Percentiles rank a stretch among this genome's conserved stretches.
Evolutionary conservation across 2,888 invertebrate species (phyloP).

Genomic region (Ctena decussata): DNA sequence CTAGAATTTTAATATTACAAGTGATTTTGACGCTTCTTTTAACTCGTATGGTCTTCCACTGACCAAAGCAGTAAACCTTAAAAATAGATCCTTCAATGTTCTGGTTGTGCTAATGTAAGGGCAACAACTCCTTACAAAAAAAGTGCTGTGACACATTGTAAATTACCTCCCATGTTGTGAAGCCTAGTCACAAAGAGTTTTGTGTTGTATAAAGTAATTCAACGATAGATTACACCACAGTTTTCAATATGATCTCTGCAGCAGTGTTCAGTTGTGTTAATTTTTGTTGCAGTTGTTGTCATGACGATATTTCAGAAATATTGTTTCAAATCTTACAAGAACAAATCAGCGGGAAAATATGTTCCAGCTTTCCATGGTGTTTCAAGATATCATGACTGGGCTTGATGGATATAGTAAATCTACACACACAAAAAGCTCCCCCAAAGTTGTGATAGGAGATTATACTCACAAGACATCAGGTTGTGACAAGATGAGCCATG

Average conservation of each 20-base stretch:
- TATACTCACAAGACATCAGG: neutral
- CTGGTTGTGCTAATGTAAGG: slow-evolving; percentile 3
- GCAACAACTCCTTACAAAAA: neutral
- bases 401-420: too few relatives aligned
- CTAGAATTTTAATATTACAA: slow-evolving; percentile 7
- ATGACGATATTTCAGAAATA: neutral
- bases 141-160: slow-evolving; percentile 8
- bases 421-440: too few relatives aligned
- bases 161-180: slow-evolving; percentile 16
- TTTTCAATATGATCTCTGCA: slow-evolving; percentile 13
- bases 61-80: neutral
- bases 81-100: neutral
- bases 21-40: slow-evolving; percentile 1
- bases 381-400: too few relatives aligned
- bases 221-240: slow-evolving; percentile 17
- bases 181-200: slow-evolving; percentile 5
- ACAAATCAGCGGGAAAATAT: too few relatives aligned
- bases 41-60: slow-evolving; percentile 6
- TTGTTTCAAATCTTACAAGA: too few relatives aligned
- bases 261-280: neutral
- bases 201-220: slow-evolving; percentile 9
- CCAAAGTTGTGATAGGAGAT: neutral
- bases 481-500: neutral
- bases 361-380: too few relatives aligned
- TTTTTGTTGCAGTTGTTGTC: neutral